These are phyloP conservation scores for Acanthiza pusilla DNA, from an alignment of 2,797 vertebrate genomes.

Conservation along the genomic window DNA sequence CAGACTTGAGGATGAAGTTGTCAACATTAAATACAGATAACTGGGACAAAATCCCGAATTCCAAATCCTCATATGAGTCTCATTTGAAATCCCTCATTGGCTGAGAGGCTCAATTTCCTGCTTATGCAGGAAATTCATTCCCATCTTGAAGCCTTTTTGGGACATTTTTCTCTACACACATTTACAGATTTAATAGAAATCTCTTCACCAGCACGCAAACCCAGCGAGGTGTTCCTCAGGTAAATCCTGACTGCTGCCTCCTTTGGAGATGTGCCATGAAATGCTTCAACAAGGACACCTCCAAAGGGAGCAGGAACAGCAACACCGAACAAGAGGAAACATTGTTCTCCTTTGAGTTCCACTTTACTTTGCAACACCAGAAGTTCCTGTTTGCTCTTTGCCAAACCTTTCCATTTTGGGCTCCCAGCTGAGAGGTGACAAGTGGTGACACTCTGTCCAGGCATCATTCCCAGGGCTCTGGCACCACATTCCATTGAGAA, in stretches of 20 bases:
- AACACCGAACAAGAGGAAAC: background rate
- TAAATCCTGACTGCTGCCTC: background rate
- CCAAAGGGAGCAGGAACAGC: background rate
- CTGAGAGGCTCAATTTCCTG: background rate
- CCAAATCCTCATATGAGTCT: background rate
- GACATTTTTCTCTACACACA: background rate
- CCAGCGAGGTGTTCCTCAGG: background rate
- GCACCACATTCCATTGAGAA: background rate
- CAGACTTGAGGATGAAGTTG: background rate
- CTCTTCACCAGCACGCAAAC: background rate
- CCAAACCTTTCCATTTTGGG: background rate
- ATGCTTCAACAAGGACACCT: background rate
- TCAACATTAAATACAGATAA: background rate
- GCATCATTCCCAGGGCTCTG: background rate
- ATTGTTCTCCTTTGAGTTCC: background rate
- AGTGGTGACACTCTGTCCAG: fast-evolving
- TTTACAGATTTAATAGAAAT: background rate
- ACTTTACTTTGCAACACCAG: background rate
- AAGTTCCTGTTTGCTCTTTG: background rate
- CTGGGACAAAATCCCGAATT: background rate
- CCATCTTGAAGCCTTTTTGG: background rate
- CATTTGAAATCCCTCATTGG: background rate
- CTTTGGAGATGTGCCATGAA: fast-evolving
- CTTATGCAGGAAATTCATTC: background rate
- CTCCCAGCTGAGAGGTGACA: background rate